Percentiles rank a stretch among this genome's conserved stretches.
These are phyloP conservation scores for Troides aeacus DNA, from an alignment of 2,888 invertebrate species.

Conservation along the genomic window DNA sequence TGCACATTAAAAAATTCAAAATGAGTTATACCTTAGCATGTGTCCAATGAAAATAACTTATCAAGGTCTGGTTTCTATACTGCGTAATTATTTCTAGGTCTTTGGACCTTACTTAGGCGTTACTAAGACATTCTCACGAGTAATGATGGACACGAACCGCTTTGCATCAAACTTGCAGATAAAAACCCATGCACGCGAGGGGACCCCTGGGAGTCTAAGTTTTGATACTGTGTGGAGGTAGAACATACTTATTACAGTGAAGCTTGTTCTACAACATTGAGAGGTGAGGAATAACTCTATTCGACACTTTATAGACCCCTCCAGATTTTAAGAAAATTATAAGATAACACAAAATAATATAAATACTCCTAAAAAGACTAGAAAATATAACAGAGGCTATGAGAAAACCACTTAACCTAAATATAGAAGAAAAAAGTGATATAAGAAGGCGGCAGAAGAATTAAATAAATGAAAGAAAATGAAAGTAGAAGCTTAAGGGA, in stretches of 20 bases:
- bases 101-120: slow-evolving; percentile 15
- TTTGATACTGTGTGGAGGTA: neutral
- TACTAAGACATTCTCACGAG: slow-evolving; percentile 21
- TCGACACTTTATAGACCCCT: neutral
- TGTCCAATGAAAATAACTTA: neutral
- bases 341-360: neutral
- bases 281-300: neutral
- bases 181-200: slow-evolving; percentile 7
- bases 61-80: slow-evolving; percentile 4
- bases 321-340: neutral
- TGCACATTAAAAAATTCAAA: no score
- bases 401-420: no score
- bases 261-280: neutral
- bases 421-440: neutral
- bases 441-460: neutral
- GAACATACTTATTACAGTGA: neutral
- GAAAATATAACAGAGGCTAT: no score
- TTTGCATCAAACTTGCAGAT: slow-evolving; percentile 23
- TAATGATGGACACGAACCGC: slow-evolving; percentile 6
- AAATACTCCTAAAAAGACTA: no score
- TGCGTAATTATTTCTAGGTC: slow-evolving; percentile 14
- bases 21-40: neutral
- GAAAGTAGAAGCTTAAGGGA: neutral
- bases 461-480: neutral
- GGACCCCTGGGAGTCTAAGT: slow-evolving; percentile 6